Conservation (phyloP, 2,113 vertebrate genomes). For the Opisthocomus hoazin region DNA sequence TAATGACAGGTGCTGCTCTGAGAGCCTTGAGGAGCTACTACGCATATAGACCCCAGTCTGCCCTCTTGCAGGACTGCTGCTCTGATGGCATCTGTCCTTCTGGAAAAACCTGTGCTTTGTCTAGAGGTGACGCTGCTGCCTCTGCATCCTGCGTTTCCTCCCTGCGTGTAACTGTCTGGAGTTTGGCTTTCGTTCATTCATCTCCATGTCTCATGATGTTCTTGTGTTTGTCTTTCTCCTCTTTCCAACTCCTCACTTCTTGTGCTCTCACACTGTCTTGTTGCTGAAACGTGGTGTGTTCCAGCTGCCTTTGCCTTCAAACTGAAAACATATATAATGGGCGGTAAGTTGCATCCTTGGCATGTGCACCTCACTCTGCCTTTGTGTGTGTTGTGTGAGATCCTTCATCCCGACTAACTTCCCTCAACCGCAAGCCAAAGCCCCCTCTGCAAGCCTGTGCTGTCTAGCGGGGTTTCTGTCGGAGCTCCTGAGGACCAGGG, state of each 20-base stretch:
- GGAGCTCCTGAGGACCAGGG: background rate
- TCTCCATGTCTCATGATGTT: conserved; percentile 34
- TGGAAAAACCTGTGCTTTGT: background rate
- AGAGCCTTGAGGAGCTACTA: background rate
- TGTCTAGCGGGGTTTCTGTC: background rate
- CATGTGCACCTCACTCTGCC: conserved; percentile 2
- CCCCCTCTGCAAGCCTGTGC: background rate
- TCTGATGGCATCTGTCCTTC: background rate
- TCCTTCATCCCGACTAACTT: background rate
- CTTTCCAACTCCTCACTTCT: background rate
- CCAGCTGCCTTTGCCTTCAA: conserved; percentile 76
- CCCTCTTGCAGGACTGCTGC: background rate
- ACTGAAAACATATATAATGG: conserved; percentile 72
- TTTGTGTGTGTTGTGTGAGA: background rate
- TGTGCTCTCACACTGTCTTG: conserved; percentile 34
- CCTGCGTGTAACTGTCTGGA: background rate
- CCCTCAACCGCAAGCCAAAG: background rate
- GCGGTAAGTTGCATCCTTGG: conserved; percentile 73
- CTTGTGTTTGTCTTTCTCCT: conserved; percentile 56
- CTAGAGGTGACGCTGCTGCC: background rate
- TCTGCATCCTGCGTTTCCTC: background rate
- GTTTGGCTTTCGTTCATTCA: background rate
- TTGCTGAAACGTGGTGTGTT: conserved; percentile 49
- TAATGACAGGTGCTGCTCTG: background rate
- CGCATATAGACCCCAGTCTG: fast-evolving